phyloP scores from a whole-genome alignment of 2,888 invertebrate genomes.

The Buathra laborator region DNA sequence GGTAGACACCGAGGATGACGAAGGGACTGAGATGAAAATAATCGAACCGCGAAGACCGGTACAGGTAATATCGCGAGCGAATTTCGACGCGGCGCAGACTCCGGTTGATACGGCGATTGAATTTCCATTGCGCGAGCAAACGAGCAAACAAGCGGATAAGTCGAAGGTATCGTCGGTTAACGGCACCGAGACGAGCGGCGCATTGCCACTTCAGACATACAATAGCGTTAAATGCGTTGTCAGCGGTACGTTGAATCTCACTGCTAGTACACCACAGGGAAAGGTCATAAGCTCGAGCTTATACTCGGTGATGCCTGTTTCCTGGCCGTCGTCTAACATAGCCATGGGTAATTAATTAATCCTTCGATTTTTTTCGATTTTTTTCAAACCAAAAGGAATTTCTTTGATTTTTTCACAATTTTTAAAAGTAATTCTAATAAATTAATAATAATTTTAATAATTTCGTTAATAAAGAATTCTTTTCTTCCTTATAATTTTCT shows the following conservation, averaged over 20 bases:
- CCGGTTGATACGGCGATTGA: slow-evolving; percentile 82
- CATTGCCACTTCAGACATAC: slow-evolving; percentile 78
- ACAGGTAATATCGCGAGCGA: slow-evolving; percentile 81
- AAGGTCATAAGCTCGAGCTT: slow-evolving; percentile 79
- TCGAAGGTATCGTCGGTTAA: slow-evolving; percentile 79
- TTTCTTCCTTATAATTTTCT: too few relatives aligned
- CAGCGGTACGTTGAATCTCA: slow-evolving; percentile 75
- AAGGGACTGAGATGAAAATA: slow-evolving; percentile 84
- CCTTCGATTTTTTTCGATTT: slow-evolving; percentile 22
- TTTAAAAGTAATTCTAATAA: too few relatives aligned
- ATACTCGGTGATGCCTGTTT: slow-evolving; percentile 80
- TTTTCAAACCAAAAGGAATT: background rate
- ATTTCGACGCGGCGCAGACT: slow-evolving; percentile 81
- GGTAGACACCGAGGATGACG: slow-evolving; percentile 81
- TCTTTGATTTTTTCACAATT: too few relatives aligned
- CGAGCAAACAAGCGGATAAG: slow-evolving; percentile 80
- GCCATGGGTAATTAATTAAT: slow-evolving; percentile 81
- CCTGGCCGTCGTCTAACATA: slow-evolving; percentile 81
- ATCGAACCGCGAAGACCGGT: slow-evolving; percentile 82
- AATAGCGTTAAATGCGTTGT: slow-evolving; percentile 81
- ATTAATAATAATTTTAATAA: too few relatives aligned
- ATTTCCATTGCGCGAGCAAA: slow-evolving; percentile 81
- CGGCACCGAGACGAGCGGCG: slow-evolving; percentile 75
- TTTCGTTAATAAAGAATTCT: too few relatives aligned
- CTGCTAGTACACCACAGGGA: slow-evolving; percentile 76